Evolutionary conservation across 2,797 vertebrate genomes (phyloP), one percentile per base, ranked within the genome.

Genomic region (Trachurus trachurus): DNA sequence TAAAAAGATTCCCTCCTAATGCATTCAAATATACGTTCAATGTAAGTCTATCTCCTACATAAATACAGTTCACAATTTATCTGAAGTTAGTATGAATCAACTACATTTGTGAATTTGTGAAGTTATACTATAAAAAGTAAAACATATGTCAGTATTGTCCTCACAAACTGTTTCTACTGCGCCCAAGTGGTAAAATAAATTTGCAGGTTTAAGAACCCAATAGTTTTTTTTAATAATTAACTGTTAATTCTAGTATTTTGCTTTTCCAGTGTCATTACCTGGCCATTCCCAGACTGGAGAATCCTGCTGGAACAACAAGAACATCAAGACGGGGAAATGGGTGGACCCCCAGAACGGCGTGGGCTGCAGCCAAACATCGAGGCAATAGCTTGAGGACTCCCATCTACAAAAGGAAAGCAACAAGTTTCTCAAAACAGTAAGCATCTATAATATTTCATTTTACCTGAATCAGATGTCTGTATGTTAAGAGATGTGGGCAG

Each of bases 211-310:
- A 17, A 45, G 4, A 45, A 45, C 17, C 44, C 44, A 17, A 16
- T 5, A 45, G 6, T 45, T 16, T 45, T 17, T 6, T 5, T 45
- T 15, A 10, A 37, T 37, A 37, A 37, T 37, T 37, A 37, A 15
- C 13, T 15, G 4, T 44, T 44, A 44, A 44, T 44, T 44, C n/a
- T 9, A 63, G 9, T 11, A 49, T 50, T 49, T 66, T 54, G 5
- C 39, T 16, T 39, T 62, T 54, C n/a, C 53, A 68, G 9, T 69
- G 54, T 72, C 26, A 58, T 88, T 93, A 94, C 98, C 98, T 99
- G 93, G 98, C 98, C 98, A 99, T 99, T 86, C 98, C 98, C 53
- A 99, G 94, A 87, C 98, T 99, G 82, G 97, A 96, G 90, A 99
- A 99, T 74, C 97, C 98, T 73, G 96, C 92, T 47, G 98, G 97